Evolutionary conservation across 2,113 vertebrate genomes (phyloP).

Genomic region (Albula glossodonta): DNA sequence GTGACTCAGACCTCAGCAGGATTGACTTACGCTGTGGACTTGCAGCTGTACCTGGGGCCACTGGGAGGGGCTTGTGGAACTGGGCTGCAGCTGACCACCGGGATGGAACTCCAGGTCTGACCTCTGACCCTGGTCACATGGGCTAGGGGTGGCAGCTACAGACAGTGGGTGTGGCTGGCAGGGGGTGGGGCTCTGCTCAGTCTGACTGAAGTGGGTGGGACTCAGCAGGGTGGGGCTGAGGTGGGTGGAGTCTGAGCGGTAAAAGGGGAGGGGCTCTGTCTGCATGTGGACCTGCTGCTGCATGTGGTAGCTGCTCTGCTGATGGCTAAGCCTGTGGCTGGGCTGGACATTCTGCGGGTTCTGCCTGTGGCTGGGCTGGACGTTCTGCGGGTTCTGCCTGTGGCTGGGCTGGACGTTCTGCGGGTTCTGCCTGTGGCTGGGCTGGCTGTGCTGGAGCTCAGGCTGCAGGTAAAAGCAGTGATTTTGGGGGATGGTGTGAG

Average conservation of each 20-base stretch:
- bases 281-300: slow-evolving; percentile 34
- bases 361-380: slow-evolving; percentile 51
- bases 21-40: neutral
- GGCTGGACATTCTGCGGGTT: slow-evolving; percentile 60
- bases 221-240: slow-evolving; percentile 58
- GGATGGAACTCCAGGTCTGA: slow-evolving; percentile 38
- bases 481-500: slow-evolving; percentile 10
- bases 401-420: no score
- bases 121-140: neutral
- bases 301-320: slow-evolving; percentile 60
- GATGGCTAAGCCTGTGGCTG: slow-evolving; percentile 67
- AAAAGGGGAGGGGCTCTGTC: slow-evolving; percentile 49
- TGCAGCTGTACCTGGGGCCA: slow-evolving; percentile 71
- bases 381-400: no score
- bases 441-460: no score
- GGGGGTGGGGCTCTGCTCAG: neutral
- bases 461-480: slow-evolving; percentile 7
- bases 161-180: neutral
- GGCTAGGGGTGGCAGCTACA: neutral
- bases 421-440: no score
- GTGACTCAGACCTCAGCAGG: no score
- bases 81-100: slow-evolving; percentile 55
- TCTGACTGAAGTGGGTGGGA: slow-evolving; percentile 47
- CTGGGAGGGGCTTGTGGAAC: slow-evolving; percentile 55
- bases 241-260: slow-evolving; percentile 54